phyloP scores from a whole-genome alignment of 53 echinoderm and acorn worm species.

The Luidia sarsii region DNA sequence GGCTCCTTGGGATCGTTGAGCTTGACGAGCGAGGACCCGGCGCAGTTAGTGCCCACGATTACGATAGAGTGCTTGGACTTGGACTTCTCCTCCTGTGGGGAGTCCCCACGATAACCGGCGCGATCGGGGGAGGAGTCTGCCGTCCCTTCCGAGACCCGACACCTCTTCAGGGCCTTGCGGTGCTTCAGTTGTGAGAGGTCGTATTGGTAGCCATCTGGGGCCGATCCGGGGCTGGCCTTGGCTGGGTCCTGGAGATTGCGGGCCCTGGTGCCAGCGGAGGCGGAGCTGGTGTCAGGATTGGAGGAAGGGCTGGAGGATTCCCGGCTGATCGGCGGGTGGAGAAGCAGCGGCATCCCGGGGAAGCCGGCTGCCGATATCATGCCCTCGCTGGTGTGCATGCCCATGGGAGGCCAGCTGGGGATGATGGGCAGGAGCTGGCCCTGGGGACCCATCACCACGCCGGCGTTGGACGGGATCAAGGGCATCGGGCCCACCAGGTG shows the following conservation, averaged over 20 bases:
- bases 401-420: constrained; percentile 28
- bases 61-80: constrained; percentile 42
- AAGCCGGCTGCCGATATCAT: constrained; percentile 23
- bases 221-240: constrained; percentile 14
- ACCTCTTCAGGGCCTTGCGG: constrained; percentile 35
- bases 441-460: constrained; percentile 43
- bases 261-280: constrained; percentile 5
- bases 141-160: background rate
- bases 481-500: constrained; percentile 13
- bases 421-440: constrained; percentile 52
- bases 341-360: constrained; percentile 11
- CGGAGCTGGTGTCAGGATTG: background rate
- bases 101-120: background rate
- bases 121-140: constrained; percentile 6
- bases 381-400: constrained; percentile 24
- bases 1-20: constrained; percentile 42
- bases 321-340: constrained; percentile 1
- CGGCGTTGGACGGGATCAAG: constrained; percentile 42
- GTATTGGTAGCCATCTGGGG: constrained; percentile 6
- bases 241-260: constrained; percentile 5
- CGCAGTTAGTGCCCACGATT: constrained; percentile 70
- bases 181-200: constrained; percentile 28
- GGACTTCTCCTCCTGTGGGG: constrained; percentile 20
- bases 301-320: constrained; percentile 32
- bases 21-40: constrained; percentile 57